Conservation (phyloP, 2,113 vertebrate genomes). For the Pterocles burchelli region DNA sequence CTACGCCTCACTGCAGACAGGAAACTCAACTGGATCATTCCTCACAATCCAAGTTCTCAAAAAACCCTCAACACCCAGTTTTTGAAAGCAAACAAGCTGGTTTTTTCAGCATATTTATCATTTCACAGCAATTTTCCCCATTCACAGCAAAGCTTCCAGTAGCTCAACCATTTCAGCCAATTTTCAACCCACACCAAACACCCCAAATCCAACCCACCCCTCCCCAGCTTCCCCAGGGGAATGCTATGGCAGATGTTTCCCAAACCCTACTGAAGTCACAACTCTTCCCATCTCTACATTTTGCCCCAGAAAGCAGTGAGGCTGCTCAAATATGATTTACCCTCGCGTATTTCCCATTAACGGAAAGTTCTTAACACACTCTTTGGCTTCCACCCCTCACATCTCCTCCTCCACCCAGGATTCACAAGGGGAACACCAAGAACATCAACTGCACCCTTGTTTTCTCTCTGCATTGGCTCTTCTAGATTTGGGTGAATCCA, state of each 20-base stretch:
- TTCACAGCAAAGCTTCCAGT: neutral
- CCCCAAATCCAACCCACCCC: rapidly evolving
- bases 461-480: neutral
- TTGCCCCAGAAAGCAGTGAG: neutral
- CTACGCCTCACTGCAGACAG: neutral
- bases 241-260: rapidly evolving
- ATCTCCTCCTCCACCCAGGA: neutral
- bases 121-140: neutral
- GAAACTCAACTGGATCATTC: neutral
- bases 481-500: neutral
- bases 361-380: rapidly evolving
- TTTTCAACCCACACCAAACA: neutral
- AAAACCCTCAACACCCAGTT: neutral
- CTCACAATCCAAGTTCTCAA: neutral
- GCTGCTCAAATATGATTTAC: neutral
- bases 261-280: neutral
- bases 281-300: neutral
- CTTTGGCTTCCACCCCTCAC: neutral
- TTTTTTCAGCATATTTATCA: neutral
- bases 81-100: neutral
- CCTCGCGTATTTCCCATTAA: neutral
- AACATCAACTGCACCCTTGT: neutral
- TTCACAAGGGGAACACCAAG: neutral
- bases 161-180: neutral
- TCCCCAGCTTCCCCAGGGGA: neutral